Conservation (phyloP, 2,113 vertebrate species). For the Nyctibius bracteatus region DNA sequence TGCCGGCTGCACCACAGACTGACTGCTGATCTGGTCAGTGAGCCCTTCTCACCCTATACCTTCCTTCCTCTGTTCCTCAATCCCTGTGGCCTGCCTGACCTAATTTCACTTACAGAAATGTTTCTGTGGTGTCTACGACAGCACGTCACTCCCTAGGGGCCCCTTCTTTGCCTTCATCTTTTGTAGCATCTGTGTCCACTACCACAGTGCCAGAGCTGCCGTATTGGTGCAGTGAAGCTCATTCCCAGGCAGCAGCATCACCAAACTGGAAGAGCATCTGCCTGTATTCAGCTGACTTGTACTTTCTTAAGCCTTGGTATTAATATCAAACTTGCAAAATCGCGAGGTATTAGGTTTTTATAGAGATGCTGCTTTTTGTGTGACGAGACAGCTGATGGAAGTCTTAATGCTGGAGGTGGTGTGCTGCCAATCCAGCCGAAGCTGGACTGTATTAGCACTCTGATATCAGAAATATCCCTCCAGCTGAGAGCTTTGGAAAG, state of each 20-base stretch:
- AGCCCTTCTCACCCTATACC: fast-evolving
- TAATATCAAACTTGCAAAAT: constrained; percentile 16
- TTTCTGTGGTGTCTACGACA: background rate
- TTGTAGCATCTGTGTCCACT: background rate
- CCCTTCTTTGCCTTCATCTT: background rate
- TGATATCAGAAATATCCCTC: background rate
- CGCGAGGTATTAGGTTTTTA: background rate
- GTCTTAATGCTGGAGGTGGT: constrained; percentile 6
- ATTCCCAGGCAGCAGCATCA: background rate
- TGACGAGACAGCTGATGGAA: background rate
- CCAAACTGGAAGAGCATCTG: background rate
- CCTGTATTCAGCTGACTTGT: background rate
- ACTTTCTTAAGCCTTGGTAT: background rate
- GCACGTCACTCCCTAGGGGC: fast-evolving
- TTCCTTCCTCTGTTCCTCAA: background rate
- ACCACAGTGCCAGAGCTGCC: background rate
- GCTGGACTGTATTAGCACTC: background rate
- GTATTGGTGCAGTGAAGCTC: background rate
- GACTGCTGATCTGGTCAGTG: background rate
- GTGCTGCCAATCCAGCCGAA: background rate
- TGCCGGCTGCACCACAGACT: fast-evolving
- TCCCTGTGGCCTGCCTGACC: background rate
- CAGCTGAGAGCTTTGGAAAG: background rate
- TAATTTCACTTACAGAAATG: background rate
- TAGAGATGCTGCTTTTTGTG: background rate